Evolutionary conservation across 2,888 invertebrate species (phyloP), one percentile per base, ranked within the genome.

Genomic region (Cinara cedri): DNA sequence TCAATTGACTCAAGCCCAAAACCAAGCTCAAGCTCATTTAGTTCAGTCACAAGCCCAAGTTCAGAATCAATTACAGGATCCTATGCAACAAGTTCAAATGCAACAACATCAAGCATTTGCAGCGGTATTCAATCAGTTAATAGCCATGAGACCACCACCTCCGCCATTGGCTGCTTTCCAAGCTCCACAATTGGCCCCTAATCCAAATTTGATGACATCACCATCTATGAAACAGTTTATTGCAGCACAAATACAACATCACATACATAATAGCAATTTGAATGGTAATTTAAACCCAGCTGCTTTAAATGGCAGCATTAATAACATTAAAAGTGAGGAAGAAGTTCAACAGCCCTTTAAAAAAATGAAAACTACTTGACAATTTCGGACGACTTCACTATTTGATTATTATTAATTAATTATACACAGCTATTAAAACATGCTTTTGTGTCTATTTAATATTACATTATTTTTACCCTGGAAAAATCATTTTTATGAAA

Each of bases 311-410:
- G 81, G 81, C 72, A 81, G 75, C 51, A 81, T 81, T 42, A 72
- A 72, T 54, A 78, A 54, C 44, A n/a, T n/a, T n/a, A 81, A 78
- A 51, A 74, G 66, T 68, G 80, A 81, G 14, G 82, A 82, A 24
- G 82, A 82, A 0, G 82, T 81, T 55, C 80, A 78, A 66, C 82
- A 82, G 63, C 82, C 82, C 11, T 82, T 71, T 80, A 82, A 82
- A 65, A 82, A 82, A 75, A 75, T 82, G 71, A 82, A 82, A 75
- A 82, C 82, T 6, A 66, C 75, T 81, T 82, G 80, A 81, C 60
- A 21, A 68, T 60, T 51, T 70, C 60, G 34, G 49, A 44, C 16
- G 49, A 44, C 16, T 44, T 49, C 44, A 19, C 1, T 10, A 13
- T 44, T 21, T 55, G 9, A 57, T 74, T 49, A 49, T 19, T 26